These are phyloP conservation scores for Oryzias celebensis DNA, from an alignment of 2,113 vertebrate species.

Conservation along the genomic window DNA sequence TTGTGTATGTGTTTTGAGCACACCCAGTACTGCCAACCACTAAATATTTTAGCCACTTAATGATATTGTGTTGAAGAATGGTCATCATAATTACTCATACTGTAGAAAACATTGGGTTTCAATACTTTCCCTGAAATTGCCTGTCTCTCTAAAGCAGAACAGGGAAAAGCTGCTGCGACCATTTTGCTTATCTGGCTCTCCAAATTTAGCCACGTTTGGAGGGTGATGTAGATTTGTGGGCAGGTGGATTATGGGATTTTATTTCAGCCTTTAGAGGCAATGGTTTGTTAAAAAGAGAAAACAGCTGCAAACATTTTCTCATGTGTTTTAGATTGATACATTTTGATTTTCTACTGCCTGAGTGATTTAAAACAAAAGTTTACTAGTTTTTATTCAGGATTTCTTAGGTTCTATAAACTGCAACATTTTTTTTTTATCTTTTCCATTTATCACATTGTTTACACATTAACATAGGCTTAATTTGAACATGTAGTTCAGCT, in stretches of 20 bases:
- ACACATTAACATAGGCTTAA: too few species aligned
- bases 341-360: constrained; percentile 25
- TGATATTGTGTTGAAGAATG: constrained; percentile 32
- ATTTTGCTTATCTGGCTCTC: constrained; percentile 18
- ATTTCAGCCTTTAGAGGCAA: constrained; percentile 46
- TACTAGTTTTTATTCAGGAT: background rate
- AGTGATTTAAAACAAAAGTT: background rate
- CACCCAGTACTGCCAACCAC: constrained; percentile 25
- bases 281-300: constrained; percentile 29
- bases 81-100: constrained; percentile 30
- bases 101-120: constrained; percentile 31
- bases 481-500: too few species aligned
- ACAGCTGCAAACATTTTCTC: constrained; percentile 17
- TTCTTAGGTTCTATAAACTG: constrained; percentile 1
- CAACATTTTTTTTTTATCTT: background rate
- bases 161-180: constrained; percentile 21
- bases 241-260: constrained; percentile 51
- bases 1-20: constrained; percentile 45
- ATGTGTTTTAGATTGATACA: constrained; percentile 12
- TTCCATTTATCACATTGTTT: too few species aligned
- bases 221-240: constrained; percentile 33
- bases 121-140: constrained; percentile 29
- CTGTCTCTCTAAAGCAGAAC: constrained; percentile 12
- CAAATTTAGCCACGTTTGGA: constrained; percentile 44
- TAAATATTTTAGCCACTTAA: constrained; percentile 50